phyloP scores from a whole-genome alignment of 1,140 invertebrate species.

The Panagrolaimus sp. region DNA sequence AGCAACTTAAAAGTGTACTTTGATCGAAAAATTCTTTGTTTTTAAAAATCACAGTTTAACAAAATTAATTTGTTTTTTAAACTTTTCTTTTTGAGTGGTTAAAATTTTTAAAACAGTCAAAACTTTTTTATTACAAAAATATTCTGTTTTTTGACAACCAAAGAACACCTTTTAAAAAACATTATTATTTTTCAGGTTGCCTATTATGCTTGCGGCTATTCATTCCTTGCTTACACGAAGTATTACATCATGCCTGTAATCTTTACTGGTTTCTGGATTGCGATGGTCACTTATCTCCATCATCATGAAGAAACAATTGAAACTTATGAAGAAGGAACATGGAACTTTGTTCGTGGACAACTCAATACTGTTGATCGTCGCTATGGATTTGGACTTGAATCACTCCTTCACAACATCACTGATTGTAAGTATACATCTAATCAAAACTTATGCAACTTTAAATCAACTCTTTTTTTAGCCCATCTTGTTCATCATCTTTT shows the following conservation, averaged over 20 bases:
- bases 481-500: constrained; percentile 62
- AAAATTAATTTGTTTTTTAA: too few relatives aligned
- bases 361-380: constrained; percentile 59
- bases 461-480: background rate
- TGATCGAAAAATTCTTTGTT: too few relatives aligned
- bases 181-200: constrained; percentile 23
- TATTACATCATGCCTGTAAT: constrained; percentile 58
- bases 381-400: constrained; percentile 58
- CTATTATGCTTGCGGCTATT: constrained; percentile 38
- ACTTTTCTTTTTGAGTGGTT: too few relatives aligned
- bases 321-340: constrained; percentile 58
- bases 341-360: constrained; percentile 59
- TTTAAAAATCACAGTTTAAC: too few relatives aligned
- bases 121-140: too few relatives aligned
- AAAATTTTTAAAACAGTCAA: too few relatives aligned
- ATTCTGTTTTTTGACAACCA: too few relatives aligned
- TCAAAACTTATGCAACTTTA: too few relatives aligned
- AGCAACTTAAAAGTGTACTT: too few relatives aligned
- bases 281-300: constrained; percentile 58
- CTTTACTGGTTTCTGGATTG: constrained; percentile 55
- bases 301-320: constrained; percentile 48
- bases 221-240: constrained; percentile 46
- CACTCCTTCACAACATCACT: constrained; percentile 58
- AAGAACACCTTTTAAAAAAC: background rate
- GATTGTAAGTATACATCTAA: constrained; percentile 36